These are phyloP conservation scores for Todus mexicanus DNA, from an alignment of 2,797 vertebrate genomes.

Conservation along the genomic window DNA sequence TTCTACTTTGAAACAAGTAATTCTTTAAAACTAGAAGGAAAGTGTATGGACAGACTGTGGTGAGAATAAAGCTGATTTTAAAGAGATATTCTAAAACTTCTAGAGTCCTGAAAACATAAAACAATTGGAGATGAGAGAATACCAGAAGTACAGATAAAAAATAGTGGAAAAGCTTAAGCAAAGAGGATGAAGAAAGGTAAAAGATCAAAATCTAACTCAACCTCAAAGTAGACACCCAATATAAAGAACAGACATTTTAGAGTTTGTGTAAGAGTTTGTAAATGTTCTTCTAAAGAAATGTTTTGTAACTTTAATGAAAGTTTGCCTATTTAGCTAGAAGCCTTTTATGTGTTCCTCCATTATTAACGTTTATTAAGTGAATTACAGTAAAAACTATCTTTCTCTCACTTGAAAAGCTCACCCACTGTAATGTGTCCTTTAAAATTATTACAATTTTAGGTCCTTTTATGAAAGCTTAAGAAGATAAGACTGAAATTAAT, in stretches of 20 bases:
- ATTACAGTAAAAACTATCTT: neutral
- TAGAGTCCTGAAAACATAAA: constrained; percentile 69
- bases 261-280: constrained; percentile 55
- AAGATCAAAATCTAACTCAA: constrained; percentile 73
- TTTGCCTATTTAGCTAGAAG: constrained; percentile 15
- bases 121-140: constrained; percentile 72
- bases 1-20: neutral
- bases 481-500: neutral
- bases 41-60: neutral
- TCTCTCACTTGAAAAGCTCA: constrained; percentile 37
- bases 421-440: constrained; percentile 3
- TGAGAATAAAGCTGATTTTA: constrained; percentile 27
- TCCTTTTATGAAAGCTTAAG: constrained; percentile 25
- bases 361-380: constrained; percentile 31
- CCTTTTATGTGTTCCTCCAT: constrained; percentile 45
- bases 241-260: constrained; percentile 54
- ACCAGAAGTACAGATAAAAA: constrained; percentile 68
- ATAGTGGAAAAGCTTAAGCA: constrained; percentile 68
- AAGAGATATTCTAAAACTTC: constrained; percentile 51
- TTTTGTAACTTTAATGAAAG: constrained; percentile 41
- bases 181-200: constrained; percentile 64
- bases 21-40: constrained; percentile 13
- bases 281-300: constrained; percentile 63
- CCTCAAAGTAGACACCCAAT: constrained; percentile 65
- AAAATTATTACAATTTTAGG: constrained; percentile 13